Evolutionary conservation across 2,888 invertebrate genomes (phyloP), one percentile per base, ranked within the genome.

Genomic region (Netelia virgata): DNA sequence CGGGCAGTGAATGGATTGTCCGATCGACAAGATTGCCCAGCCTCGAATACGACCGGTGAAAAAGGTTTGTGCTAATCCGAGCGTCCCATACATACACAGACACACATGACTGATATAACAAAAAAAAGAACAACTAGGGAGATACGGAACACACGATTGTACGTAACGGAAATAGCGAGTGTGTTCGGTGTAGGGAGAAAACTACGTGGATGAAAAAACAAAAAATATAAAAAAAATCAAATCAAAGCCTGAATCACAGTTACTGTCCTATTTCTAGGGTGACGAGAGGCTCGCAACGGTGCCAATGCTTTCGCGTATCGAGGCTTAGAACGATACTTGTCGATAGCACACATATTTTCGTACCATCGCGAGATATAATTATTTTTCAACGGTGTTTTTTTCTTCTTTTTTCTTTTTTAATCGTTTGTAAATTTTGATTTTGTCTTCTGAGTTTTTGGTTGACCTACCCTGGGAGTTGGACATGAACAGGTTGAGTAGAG

Each of bases 401-500:
- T 63, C 14, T 47, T 57, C 3, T 57, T 47, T 72, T 43, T 64
- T 28, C 16, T 47, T 72, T 43, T 64, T 28, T 11, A 18, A 70
- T 14, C 41, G 47, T 43, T 47, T 50, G 11, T 16, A 73, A 73
- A 64, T 57, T 80, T 47, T 74, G 50, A 41, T 69, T 55, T 69
- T 69, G 61, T 72, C 66, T 66, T 81, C 76, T 68, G 74, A 66
- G 53, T 28, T 28, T 85, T 36, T 36, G 36, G 36, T 82, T 75
- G 81, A 92, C 95, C 95, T 98, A 96, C 97, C 98, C 96, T 97
- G 98, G 95, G 98, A 97, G 95, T 97, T 98, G 95, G 98, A 97
- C 95, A 98, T 97, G 96, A 98, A 98, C 95, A 98, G 96, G 96
- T 98, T 98, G 94, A 98, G 96, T 94, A 98, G 96, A 94, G 98